phyloP scores from a whole-genome alignment of 2,888 invertebrate species.

The Clostera curtula region DNA sequence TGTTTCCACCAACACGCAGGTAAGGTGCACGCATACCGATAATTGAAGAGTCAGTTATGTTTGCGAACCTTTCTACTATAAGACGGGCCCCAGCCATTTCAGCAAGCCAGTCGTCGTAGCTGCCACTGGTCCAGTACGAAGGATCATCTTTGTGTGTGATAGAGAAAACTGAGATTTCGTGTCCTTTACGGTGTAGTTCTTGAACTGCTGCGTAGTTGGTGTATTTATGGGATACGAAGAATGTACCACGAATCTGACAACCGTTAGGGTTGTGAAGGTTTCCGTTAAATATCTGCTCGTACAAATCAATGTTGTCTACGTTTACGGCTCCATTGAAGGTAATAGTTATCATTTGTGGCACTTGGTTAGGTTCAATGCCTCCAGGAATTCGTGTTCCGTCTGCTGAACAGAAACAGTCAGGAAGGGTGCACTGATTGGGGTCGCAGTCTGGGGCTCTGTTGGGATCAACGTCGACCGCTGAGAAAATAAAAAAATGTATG shows the following conservation, averaged over 20 bases:
- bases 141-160: slow-evolving; percentile 95
- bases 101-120: slow-evolving; percentile 93
- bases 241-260: slow-evolving; percentile 91
- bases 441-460: slow-evolving; percentile 95
- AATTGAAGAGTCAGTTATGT: slow-evolving; percentile 93
- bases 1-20: slow-evolving; percentile 93
- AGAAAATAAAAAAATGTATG: slow-evolving; percentile 21
- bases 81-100: slow-evolving; percentile 95
- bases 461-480: slow-evolving; percentile 92
- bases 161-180: slow-evolving; percentile 94
- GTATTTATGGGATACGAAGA: slow-evolving; percentile 95
- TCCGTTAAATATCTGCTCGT: slow-evolving; percentile 92
- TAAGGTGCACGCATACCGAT: slow-evolving; percentile 93
- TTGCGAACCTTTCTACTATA: slow-evolving; percentile 91
- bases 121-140: slow-evolving; percentile 90
- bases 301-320: slow-evolving; percentile 93
- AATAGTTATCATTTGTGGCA: slow-evolving; percentile 95
- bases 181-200: slow-evolving; percentile 91
- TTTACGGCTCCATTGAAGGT: slow-evolving; percentile 95
- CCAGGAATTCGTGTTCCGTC: slow-evolving; percentile 94
- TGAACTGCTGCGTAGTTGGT: slow-evolving; percentile 93
- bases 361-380: slow-evolving; percentile 86
- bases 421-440: slow-evolving; percentile 88
- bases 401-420: slow-evolving; percentile 95
- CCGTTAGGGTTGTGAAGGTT: slow-evolving; percentile 91